Evolutionary conservation across 2,888 invertebrate species (phyloP), one percentile per base, ranked within the genome.

Genomic region (Epirrhoe tristata): DNA sequence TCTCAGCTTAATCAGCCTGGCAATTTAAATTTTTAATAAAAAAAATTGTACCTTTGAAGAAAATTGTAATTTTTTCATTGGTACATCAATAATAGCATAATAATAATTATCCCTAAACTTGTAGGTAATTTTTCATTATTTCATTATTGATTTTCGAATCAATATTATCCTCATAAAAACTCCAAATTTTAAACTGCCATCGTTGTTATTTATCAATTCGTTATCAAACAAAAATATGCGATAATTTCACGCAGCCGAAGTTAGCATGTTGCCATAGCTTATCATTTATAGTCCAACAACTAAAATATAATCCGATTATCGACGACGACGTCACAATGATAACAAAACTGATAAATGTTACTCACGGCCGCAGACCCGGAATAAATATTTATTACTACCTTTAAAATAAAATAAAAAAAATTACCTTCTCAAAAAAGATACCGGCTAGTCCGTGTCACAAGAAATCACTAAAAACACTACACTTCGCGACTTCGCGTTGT

Each of bases 391-490:
- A 43, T 60, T 60, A 39, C 56, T 68, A 72, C 71, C 72, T 71
- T 71, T 70, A 60, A 43, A 62, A 68, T 60, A 64, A 69, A 67
- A 66, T 57, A 70, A 71, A 71, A 71, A 60, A 62, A 34, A 78
- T 14, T 77, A 88, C 88, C 88, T 88, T 84, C 75, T 71, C 72
- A 70, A 73, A 70, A 81, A 85, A 85, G 81, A 83, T 81, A 77
- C 87, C 74, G 72, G 81, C 78, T 62, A 75, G 83, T 83, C 88
- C 86, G 79, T 82, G 79, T 80, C 80, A 82, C 83, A 84, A 81
- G 76, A 77, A 78, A 81, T 81, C 83, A 66, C 60, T 70, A 74
- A 71, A 63, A 73, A 76, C 74, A 82, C 77, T 80, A 74, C 84
- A 86, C 85, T 66, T 77, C 84, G 83, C 81, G 72, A 77, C 80